Base-by-base conservation (phyloP, 2,888 invertebrate species). In the Habrosyne pyritoides region DNA sequence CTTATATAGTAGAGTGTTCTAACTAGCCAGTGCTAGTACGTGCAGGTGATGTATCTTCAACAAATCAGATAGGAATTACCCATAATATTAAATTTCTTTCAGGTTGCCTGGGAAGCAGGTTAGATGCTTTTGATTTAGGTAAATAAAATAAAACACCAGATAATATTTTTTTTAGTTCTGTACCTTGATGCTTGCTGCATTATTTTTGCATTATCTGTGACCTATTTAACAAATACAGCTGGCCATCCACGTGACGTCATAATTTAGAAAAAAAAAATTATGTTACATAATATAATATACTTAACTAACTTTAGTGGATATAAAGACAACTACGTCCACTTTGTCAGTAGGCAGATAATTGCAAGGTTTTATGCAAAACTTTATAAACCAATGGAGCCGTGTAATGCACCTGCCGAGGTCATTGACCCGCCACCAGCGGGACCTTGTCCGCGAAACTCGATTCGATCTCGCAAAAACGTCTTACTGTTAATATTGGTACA, bases 381-480 rank as follows among this genome's bases (percentile, higher is more conserved):
- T 18, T 42, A 42, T 42, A 42, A 42, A 8, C 50, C 3, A 28
- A 50, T 28, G 50, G 50, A 21, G 66, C 67, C 51, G 47, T 52
- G 61, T 71, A 64, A 67, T 80, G 79, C 80, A 79, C 67, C 73
- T 54, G 52, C 28, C 61, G 61, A 62, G 76, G 76, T 74, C 74
- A 51, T 61, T 58, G 75, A 72, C 75, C 75, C 61, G 47, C n/a
- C 42, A 22, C 6, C 47, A 47, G 53, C 57, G 55, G 58, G 72
- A 76, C 80, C 80, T 79, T 79, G 81, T 68, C 74, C 69, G 72
- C 73, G 71, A 76, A 79, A 77, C 80, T 71, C 61, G 81, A 71
- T 68, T 64, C 51, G 54, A 69, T 73, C 77, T 79, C 75, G 83
- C 83, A 81, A 84, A 84, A 84, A 83, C 76, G 55, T 53, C 75